Percentiles rank a stretch among this genome's conserved stretches.
Conservation (phyloP, 2,888 invertebrate genomes). For the Latrodectus hesperus region DNA sequence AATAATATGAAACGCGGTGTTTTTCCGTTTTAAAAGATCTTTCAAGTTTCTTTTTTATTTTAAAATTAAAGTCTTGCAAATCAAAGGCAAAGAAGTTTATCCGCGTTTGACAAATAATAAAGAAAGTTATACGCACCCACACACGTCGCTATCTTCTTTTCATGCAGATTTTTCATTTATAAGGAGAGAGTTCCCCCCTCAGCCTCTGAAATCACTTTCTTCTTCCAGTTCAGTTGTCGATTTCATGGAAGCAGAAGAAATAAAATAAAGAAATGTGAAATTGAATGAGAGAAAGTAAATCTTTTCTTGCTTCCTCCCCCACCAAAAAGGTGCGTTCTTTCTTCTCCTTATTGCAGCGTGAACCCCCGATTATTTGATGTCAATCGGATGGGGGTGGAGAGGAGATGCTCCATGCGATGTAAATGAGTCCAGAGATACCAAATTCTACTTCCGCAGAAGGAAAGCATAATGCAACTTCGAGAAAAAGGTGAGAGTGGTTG, state of each 20-base stretch:
- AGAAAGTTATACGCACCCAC: not conserved
- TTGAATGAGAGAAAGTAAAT: constrained; percentile 7
- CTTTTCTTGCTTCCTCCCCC: constrained; percentile 13
- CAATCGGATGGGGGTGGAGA: constrained; percentile 28
- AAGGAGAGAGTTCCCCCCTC: not conserved
- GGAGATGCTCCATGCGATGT: constrained; percentile 37
- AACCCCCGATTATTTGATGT: constrained; percentile 43
- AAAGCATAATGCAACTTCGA: constrained; percentile 50
- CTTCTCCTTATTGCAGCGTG: not conserved
- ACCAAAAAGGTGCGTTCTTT: constrained; percentile 5
- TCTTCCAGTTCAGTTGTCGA: not conserved
- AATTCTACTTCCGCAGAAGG: constrained; percentile 40
- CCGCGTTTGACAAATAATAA: not conserved
- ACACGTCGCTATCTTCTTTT: not conserved
- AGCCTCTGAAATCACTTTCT: not conserved
- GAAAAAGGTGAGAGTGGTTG: not conserved
- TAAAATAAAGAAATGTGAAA: constrained; percentile 29
- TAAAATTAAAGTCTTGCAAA: not conserved
- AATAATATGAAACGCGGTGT: too few relatives aligned
- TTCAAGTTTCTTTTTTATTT: not conserved
- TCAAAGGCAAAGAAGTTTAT: not conserved
- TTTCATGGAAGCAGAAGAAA: not conserved
- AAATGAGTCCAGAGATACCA: constrained; percentile 58
- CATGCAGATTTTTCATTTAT: not conserved
- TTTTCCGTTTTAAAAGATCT: not conserved